Conservation (phyloP, 2,113 vertebrate genomes). For the Cichladusa arquata region DNA sequence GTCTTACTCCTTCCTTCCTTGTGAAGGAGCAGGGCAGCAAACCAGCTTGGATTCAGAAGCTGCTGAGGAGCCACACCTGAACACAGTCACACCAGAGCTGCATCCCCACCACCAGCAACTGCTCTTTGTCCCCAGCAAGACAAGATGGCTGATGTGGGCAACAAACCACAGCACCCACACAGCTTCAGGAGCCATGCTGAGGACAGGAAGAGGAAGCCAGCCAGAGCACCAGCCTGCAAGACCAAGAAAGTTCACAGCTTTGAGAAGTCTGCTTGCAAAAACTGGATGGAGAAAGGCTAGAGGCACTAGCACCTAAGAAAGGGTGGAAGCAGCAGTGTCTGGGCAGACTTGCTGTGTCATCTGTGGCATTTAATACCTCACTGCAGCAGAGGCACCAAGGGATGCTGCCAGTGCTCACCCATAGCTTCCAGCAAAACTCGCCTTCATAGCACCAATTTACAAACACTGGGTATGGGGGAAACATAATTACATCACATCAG, state of each 20-base stretch:
- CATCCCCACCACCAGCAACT: not conserved
- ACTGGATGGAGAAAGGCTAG: not conserved
- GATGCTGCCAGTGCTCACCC: not conserved
- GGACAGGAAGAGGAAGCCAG: conserved; percentile 65
- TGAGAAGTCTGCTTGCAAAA: not conserved
- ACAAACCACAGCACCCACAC: not conserved
- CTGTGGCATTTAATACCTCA: not conserved
- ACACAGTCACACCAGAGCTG: not conserved
- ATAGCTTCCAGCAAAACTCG: not conserved
- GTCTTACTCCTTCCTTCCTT: not conserved
- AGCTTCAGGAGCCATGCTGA: not conserved
- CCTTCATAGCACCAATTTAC: no score
- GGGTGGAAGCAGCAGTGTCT: not conserved
- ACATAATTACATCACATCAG: not conserved
- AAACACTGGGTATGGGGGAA: accelerated
- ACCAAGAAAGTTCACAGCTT: not conserved
- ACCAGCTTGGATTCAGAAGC: not conserved
- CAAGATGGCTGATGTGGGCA: not conserved
- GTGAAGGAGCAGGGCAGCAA: not conserved
- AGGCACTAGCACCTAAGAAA: not conserved
- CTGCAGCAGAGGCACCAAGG: not conserved
- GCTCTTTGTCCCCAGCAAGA: not conserved
- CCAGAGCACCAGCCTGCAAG: conserved; percentile 65
- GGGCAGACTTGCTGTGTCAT: not conserved
- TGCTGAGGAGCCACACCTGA: not conserved